Conservation (phyloP, 1,140 invertebrate species). For the Drosophila aff. region DNA sequence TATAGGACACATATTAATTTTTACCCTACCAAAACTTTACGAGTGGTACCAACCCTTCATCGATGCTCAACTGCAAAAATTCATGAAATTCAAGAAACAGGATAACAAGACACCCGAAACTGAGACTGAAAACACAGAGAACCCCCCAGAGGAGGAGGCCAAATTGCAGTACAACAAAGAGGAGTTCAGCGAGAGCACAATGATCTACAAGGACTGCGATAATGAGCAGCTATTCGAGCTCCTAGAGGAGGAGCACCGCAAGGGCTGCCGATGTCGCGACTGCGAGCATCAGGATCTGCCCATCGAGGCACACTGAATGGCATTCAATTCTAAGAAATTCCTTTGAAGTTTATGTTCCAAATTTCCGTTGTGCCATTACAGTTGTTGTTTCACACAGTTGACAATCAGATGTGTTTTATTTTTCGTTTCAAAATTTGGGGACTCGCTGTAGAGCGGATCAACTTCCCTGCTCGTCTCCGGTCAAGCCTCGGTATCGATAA, state of each 20-base stretch:
- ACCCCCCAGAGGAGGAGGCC: background rate
- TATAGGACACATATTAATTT: constrained; percentile 44
- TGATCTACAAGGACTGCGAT: constrained; percentile 21
- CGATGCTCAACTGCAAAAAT: constrained; percentile 34
- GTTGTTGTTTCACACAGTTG: constrained; percentile 5
- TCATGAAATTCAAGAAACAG: background rate
- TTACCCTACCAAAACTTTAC: constrained; percentile 65
- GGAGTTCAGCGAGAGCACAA: background rate
- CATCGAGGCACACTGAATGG: constrained; percentile 5
- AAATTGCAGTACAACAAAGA: background rate
- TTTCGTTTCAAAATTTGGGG: constrained; percentile 2
- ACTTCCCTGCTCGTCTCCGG: background rate
- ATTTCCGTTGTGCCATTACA: constrained; percentile 24
- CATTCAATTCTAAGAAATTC: background rate
- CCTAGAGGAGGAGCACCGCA: constrained; percentile 33
- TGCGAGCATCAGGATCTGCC: constrained; percentile 37
- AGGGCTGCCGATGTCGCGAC: constrained; percentile 34
- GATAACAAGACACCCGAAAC: background rate
- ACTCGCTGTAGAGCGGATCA: background rate
- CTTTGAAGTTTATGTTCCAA: constrained; percentile 13
- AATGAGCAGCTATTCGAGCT: constrained; percentile 27
- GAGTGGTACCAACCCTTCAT: constrained; percentile 40
- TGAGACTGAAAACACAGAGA: background rate
- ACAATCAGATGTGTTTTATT: constrained; percentile 16
- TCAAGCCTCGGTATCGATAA: constrained; percentile 28